Evolutionary conservation across 64 coral and sea anemone genomes (phyloP), one percentile per base, ranked within the genome.

Genomic region (Platygyra sinensis): DNA sequence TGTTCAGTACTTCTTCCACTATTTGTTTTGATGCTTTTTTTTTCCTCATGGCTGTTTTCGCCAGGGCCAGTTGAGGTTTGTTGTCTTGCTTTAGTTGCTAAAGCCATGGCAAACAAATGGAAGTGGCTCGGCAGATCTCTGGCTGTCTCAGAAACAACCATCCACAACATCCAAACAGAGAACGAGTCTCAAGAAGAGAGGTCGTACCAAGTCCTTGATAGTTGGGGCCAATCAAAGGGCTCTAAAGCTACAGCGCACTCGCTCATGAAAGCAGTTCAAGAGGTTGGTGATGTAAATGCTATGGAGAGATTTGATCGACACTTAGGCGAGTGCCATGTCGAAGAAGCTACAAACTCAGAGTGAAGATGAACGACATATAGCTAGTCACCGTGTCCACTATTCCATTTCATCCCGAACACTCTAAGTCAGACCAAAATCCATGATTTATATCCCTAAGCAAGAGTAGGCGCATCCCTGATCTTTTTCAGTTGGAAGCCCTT

Each of bases 251-350:
- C 81, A 0, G 81, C 49, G 2, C 33, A 71, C 49, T 27, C 10
- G 1, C 81, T 84, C 0, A 67, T 84, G 81, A 30, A 84, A 13
- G 81, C 81, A 22, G 17, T 84, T 15, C 9, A 69, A 51, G 81
- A 84, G 0, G 11, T 69, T 67, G 33, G 62, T 36, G n/a, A 24
- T 15, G 63, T 36, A 27, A 22, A 49, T 51, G 62, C 63, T 16
- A 46, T 84, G 81, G 81, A 84, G 14, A 20, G 31, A 15, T 84
- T 84, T 50, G 81, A 84, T 71, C 62, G 62, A 50, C 81, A 84
- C 81, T 49, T 84, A 24, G 32, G 16, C 15, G 81, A 84, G 12
- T 0, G 30, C 10, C 54, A 90, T 31, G 52, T 6, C 16, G 72
- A 73, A 20, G 60, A 33, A 59, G 33, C n/a, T 20, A 9, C 19